Base-by-base conservation (phyloP, 2,113 vertebrate species). In the Gracilinanus agilis region DNA sequence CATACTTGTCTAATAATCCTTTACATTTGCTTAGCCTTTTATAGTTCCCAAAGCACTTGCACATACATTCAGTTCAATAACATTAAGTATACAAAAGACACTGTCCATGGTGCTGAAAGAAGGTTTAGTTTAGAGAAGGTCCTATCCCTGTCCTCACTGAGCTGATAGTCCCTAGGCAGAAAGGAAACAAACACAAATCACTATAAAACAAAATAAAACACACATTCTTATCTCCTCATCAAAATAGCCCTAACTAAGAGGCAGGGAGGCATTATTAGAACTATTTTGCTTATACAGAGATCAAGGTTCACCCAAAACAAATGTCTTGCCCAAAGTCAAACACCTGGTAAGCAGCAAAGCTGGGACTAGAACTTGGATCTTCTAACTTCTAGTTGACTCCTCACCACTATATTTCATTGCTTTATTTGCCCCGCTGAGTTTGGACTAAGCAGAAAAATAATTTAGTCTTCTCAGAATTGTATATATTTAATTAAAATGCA, bases 361-460 rank as follows among this genome's bases (percentile, higher is more conserved):
- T 40, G 88, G 5, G 11, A 44, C 40, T 9, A 0, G 2, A 23
- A 83, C 7, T 21, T 83, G n/a, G 19, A 25, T 83, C n/a, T 40
- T 83, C 40, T 21, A 83, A 21, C n/a, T 83, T 40, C 67, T 2
- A 0, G 21, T 19, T 83, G 5, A 40, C 5, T 13, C 1, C 13
- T n/a, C 61, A 75, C n/a, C 67, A 40, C 34, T 83, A 40, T 21
- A 83, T 12, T 92, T 88, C 53, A 24, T 75, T 55, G 13, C 40
- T 2, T 0, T 0, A 88, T 91, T 88, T 24, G 75, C 13, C 0
- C 44, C 89, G 61, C 25, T 58, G 44, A 92, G 53, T 21, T 94
- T 83, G 94, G 54, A 55, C 34, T 75, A 58, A 91, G 44, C 93
- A 91, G n/a, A 89, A 94, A n/a, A 89, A 19, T 53, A 90, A 90